phyloP scores from a whole-genome alignment of 2,113 vertebrate genomes.

The Xenopus laevis region DNA sequence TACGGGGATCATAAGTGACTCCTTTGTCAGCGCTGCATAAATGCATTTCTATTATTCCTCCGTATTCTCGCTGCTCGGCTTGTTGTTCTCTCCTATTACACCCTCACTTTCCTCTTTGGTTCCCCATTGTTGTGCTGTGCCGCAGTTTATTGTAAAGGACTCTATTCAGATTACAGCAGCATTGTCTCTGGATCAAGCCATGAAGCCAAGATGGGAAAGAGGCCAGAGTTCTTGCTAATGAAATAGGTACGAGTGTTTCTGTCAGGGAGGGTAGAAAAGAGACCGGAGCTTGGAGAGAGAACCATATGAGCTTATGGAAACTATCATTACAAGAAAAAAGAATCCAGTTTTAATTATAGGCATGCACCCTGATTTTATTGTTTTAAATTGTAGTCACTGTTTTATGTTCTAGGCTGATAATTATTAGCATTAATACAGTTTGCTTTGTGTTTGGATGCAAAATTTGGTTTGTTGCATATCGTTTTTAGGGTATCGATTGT shows the following conservation, averaged over 20 bases:
- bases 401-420: no score
- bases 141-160: constrained; percentile 34
- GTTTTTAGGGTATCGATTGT: no score
- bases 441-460: no score
- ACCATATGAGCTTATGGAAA: no score
- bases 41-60: constrained; percentile 34
- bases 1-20: constrained; percentile 14
- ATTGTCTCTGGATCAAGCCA: constrained; percentile 24
- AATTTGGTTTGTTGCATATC: no score
- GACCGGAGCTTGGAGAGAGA: background rate
- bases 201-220: constrained; percentile 26
- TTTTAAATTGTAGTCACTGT: no score
- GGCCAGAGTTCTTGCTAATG: constrained; percentile 27
- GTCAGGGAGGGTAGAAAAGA: background rate
- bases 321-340: no score
- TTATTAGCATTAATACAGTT: no score
- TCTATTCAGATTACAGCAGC: constrained; percentile 28
- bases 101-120: constrained; percentile 18
- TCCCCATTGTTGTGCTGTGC: constrained; percentile 7
- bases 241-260: constrained; percentile 18
- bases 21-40: constrained; percentile 18
- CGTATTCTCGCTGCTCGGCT: constrained; percentile 14
- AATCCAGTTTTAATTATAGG: no score
- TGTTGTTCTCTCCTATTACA: constrained; percentile 33
- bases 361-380: no score